Percentiles rank a stretch among this genome's conserved stretches.
These are phyloP conservation scores for Pygoscelis adeliae DNA, from an alignment of 2,113 vertebrate species.

Conservation along the genomic window DNA sequence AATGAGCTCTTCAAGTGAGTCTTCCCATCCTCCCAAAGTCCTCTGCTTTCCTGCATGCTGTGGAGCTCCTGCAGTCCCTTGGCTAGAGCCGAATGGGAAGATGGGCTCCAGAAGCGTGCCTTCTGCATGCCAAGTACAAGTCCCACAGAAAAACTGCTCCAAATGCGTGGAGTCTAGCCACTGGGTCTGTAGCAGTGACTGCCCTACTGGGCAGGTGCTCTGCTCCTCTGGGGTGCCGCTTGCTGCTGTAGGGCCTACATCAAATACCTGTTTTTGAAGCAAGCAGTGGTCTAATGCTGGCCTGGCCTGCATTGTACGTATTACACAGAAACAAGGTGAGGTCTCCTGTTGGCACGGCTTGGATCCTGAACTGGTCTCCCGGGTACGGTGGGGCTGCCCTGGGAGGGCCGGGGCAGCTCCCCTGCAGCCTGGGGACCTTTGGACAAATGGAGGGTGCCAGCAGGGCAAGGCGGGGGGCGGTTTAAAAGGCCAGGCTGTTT, in stretches of 20 bases:
- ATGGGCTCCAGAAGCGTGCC: not conserved
- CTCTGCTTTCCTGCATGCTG: not conserved
- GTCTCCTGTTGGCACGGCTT: not conserved
- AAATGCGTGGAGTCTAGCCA: rapidly evolving
- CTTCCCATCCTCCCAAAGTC: not conserved
- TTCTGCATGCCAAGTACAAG: not conserved
- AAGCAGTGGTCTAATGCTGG: not conserved
- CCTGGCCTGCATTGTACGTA: not conserved
- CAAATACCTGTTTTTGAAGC: rapidly evolving
- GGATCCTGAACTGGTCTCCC: not conserved
- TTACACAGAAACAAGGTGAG: rapidly evolving
- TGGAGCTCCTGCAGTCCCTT: not conserved
- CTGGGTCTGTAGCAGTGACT: not conserved
- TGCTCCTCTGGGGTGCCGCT: not conserved
- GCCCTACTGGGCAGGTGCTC: rapidly evolving
- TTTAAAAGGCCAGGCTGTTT: not conserved
- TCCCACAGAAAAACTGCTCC: rapidly evolving
- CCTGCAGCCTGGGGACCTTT: not conserved
- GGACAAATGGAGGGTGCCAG: not conserved
- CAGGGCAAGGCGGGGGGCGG: rapidly evolving
- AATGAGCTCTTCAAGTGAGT: not conserved
- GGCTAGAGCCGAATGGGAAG: not conserved
- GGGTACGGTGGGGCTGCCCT: not conserved
- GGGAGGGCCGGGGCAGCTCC: not conserved
- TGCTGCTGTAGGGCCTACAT: not conserved